Conservation (phyloP, 92 coral and sea anemone genomes). For the Heteractis magnifica region DNA sequence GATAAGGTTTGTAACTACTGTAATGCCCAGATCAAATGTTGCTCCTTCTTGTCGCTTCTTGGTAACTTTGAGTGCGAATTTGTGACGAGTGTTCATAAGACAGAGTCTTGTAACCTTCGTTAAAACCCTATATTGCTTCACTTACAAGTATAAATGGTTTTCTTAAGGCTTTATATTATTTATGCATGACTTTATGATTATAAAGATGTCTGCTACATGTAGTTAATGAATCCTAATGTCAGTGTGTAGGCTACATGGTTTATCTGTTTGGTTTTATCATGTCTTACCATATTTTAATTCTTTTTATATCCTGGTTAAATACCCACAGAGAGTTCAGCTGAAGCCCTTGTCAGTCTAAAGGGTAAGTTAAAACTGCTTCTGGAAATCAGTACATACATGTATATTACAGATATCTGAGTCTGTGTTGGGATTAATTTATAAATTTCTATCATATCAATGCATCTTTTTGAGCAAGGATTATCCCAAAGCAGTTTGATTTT, state of each 20-base stretch:
- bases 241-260: not conserved
- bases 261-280: not conserved
- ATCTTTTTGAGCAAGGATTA: too few relatives aligned
- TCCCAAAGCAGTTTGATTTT: too few relatives aligned
- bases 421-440: too few relatives aligned
- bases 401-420: too few relatives aligned
- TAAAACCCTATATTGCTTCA: not conserved
- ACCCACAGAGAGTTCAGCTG: conserved; percentile 85
- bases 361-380: conserved; percentile 46
- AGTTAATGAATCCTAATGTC: too few relatives aligned
- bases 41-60: not conserved
- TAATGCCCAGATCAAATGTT: not conserved
- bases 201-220: too few relatives aligned
- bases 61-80: not conserved
- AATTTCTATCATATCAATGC: too few relatives aligned
- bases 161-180: not conserved
- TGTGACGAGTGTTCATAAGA: not conserved
- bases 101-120: not conserved
- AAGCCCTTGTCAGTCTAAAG: conserved; percentile 90
- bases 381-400: too few relatives aligned
- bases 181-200: not conserved
- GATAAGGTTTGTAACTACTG: not conserved
- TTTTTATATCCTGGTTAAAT: not conserved
- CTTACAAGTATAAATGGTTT: too few relatives aligned
- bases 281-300: not conserved